Base-by-base conservation (phyloP, 37 sponge, comb jelly and placozoan genomes). In the Agelas oroides region DNA sequence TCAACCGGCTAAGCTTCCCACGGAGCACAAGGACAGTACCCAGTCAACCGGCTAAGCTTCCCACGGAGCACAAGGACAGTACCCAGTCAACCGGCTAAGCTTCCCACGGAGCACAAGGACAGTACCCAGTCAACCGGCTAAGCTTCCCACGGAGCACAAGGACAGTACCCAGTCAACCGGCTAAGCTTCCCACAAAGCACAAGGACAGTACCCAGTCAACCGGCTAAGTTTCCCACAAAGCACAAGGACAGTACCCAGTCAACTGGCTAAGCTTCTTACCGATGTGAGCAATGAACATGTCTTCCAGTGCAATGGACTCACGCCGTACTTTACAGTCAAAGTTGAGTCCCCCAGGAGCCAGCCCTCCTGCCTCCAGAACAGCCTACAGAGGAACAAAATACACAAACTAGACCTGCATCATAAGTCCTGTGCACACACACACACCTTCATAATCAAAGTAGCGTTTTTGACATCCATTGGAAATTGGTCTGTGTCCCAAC, bases 401-500 rank as follows among this genome's bases (percentile, higher is more conserved):
- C 25, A 61, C 14, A 14, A 11, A 61, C 62, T 27, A 61, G 27
- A 61, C n/a, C n/a, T n/a, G n/a, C 58, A 56, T 56, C 66, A 14
- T 65, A 30, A 23, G 16, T 16, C n/a, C 18, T 64, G n/a, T 64
- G 65, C 25, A 23, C 25, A 64, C 65, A n/a, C 25, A 37, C 33
- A 18, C 23, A 90, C 91, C 86, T 85, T 90, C 86, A 90, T 86
- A 18, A 90, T 38, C 17, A 85, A 56, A 3, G 91, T 65, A 23
- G 91, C 73, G 56, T 85, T 80, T 58, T 90, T 90, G 60, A 90
- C 80, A 35, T 90, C 86, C 91, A 90, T 90, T 3, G 91, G 91
- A 23, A 90, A 90, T 77, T 90, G 91, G 85, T 90, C 91, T 11
- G 91, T 90, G 71, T 90, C 91, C 91, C 91, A 90, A 27, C 91